phyloP scores from a whole-genome alignment of 2,797 vertebrate genomes.

The Sus cebifrons region DNA sequence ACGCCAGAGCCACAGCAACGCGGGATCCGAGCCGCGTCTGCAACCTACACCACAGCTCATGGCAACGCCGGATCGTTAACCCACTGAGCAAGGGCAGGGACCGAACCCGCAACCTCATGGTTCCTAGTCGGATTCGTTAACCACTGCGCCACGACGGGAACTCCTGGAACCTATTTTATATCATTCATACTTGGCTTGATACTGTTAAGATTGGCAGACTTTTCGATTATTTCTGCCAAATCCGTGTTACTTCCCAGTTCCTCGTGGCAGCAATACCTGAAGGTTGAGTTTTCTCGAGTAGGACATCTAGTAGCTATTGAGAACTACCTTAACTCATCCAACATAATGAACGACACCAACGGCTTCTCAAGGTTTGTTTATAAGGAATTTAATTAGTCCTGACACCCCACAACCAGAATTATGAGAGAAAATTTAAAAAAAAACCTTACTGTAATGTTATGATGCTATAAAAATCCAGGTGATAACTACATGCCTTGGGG shows the following conservation, averaged over 20 bases:
- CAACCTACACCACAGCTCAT: too few species aligned
- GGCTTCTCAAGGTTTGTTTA: background rate
- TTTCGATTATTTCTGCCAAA: conserved; percentile 25
- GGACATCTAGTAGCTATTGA: conserved; percentile 27
- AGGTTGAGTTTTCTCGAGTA: background rate
- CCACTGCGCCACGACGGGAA: too few species aligned
- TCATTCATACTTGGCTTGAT: conserved; percentile 51
- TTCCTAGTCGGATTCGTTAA: too few species aligned
- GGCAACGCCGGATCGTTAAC: too few species aligned
- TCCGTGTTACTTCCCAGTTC: background rate
- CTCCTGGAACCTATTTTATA: conserved; percentile 23
- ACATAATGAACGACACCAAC: conserved; percentile 29
- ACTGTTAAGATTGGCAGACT: background rate
- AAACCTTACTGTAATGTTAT: background rate
- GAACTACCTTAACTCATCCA: background rate
- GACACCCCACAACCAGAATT: background rate
- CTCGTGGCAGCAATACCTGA: background rate
- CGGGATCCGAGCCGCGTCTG: too few species aligned
- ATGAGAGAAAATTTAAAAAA: background rate
- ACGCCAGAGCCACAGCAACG: too few species aligned
- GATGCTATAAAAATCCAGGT: background rate
- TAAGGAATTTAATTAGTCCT: conserved; percentile 34
- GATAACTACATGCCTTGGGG: background rate
- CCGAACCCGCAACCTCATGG: too few species aligned
- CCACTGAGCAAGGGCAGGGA: too few species aligned